Base-by-base conservation (phyloP, 2,888 invertebrate genomes). In the Agapostemon virescens region DNA sequence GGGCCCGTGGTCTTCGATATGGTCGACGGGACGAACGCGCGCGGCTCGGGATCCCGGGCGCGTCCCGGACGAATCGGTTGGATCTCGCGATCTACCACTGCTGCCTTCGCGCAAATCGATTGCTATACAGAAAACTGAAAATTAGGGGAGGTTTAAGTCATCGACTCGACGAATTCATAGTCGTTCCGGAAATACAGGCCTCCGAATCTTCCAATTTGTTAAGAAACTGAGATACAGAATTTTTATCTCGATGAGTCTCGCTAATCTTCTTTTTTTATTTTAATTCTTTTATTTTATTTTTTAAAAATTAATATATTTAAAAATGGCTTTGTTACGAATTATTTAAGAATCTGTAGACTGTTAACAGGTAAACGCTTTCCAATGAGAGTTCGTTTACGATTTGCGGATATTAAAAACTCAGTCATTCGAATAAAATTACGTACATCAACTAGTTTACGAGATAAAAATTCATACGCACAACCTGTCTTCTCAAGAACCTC, bases 1-100 rank as follows among this genome's bases (percentile, higher is more conserved):
- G 33, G 55, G 20, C 30, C 20, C 33, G 33, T 20, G 13, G 13
- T 64, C 63, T 64, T 33, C 52, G 58, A 71, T 70, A 71, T 40
- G 38, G 33, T 63, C 63, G 64, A 75, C 36, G 42, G 58, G 69
- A 49, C 38, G 40, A 52, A 30, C 67, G 15, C 66, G 15, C 66
- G 66, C 67, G 66, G 58, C 80, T 73, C 73, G 49, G 13, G 69
- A 68, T 64, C 63, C 17, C 4, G 52, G 55, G 2, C 17, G 2
- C 0, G n/a, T 17, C 26, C 55, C 6, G 2, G 55, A 17, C 2
- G 6, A 55, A 55, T 17, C 55, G 17, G 15, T 26, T 30, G 17
- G 26, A 55, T 55, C 55, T 55, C 55, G 55, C 17, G 7, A 26
- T 55, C 17, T 7, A 17, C 30, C 2, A 7, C 5, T 6, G 26